A percentile compares a stretch with the other conserved stretches of the same genome.
Conservation (phyloP, 2,797 vertebrate genomes). For the Platyrinchus mystaceus region DNA sequence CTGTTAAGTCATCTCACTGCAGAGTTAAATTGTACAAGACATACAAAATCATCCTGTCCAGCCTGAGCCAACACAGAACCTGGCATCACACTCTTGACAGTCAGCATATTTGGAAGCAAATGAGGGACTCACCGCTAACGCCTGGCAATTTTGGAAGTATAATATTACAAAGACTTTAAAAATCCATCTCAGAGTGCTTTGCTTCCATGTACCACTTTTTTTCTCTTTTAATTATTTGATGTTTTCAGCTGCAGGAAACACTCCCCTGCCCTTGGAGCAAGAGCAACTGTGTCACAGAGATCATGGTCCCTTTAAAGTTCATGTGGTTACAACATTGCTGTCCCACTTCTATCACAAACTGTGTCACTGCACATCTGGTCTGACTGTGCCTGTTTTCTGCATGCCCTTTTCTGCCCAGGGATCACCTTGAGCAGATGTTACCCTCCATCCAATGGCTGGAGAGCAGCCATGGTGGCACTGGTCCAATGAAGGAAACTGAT, state of each 20-base stretch:
- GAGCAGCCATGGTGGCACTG: constrained; percentile 11
- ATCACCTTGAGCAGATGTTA: constrained; percentile 24
- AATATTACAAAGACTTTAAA: neutral
- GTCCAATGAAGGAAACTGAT: constrained; percentile 3
- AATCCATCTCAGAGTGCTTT: neutral
- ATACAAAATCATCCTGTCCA: neutral
- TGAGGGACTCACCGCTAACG: neutral
- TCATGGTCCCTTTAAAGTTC: neutral
- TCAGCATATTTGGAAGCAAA: constrained; percentile 11
- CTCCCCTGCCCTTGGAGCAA: neutral
- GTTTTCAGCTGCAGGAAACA: neutral
- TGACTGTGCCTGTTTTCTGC: neutral
- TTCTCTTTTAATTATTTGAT: neutral
- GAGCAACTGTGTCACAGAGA: neutral
- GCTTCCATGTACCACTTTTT: neutral
- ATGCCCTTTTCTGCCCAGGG: neutral
- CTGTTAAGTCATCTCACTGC: neutral
- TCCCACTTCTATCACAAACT: neutral
- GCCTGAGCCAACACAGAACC: neutral
- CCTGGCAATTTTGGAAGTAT: neutral
- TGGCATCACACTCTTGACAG: neutral
- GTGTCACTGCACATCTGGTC: neutral
- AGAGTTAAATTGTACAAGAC: neutral
- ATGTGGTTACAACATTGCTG: neutral
- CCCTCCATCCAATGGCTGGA: neutral